These are phyloP conservation scores for Colinus virginianus DNA, from an alignment of 2,113 vertebrate species.

Conservation along the genomic window DNA sequence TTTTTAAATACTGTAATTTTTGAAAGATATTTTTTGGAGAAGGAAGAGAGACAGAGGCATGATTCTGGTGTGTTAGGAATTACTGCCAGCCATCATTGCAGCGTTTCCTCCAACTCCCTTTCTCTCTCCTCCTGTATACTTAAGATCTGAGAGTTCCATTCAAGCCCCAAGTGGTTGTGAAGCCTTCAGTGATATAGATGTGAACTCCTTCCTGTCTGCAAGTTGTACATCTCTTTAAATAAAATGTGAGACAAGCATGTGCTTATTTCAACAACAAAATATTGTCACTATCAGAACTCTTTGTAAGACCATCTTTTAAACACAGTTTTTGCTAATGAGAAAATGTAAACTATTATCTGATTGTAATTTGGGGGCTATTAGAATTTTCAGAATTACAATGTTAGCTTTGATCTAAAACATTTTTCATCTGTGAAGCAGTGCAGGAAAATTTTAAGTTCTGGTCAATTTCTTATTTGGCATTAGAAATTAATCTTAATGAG, in stretches of 20 bases:
- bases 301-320: background rate
- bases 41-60: background rate
- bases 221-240: background rate
- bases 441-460: conserved; percentile 7
- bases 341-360: background rate
- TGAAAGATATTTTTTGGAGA: background rate
- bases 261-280: background rate
- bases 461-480: background rate
- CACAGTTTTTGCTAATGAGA: background rate
- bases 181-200: background rate
- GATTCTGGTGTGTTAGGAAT: background rate
- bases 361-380: background rate
- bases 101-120: background rate
- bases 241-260: rapidly evolving
- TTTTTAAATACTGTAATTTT: background rate
- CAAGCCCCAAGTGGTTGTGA: background rate
- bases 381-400: background rate
- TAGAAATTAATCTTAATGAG: background rate
- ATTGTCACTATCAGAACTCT: background rate
- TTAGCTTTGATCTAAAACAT: background rate
- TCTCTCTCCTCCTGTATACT: background rate
- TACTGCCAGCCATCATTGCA: background rate
- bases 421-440: background rate
- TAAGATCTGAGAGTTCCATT: background rate
- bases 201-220: background rate